Evolutionary conservation across 2,888 invertebrate genomes (phyloP), one percentile per base, ranked within the genome.

Genomic region (Tiliacea citrago): DNA sequence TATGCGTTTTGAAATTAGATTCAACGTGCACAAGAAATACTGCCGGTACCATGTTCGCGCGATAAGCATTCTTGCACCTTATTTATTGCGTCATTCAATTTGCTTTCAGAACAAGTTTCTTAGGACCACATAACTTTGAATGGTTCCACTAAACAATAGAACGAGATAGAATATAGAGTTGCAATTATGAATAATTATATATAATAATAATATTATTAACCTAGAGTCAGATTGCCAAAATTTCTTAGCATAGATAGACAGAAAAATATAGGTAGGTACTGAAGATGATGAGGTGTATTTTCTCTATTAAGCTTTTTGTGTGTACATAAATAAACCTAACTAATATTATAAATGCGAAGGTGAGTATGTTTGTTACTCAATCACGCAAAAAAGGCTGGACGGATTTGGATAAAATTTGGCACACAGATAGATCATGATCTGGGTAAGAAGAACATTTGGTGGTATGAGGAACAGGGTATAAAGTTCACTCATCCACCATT

Each of bases 51-150:
- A 39, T 13, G 35, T 60, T n/a, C 12, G 13, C 13, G 21, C 12
- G 18, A n/a, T 53, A 51, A n/a, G 29, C 29, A 45, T 16, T n/a
- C 24, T 39, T 61, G 39, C 29, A 21, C 12, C 21, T 21, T 66
- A 65, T 68, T 42, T 47, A 29, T 58, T 58, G 57, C 63, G 9
- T 62, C 49, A 35, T 35, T 35, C 35, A 66, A 24, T 65, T 65
- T 4, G 29, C 49, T 75, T 75, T 21, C 21, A 35, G 57, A 65
- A 49, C 53, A 53, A 42, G 57, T 42, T 67, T 47, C 29, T 9
- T 47, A 47, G 8, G 24, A 45, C 29, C 5, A 49, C 18, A 21
- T 39, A 24, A 24, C 6, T 71, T 29, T n/a, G 69, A 51, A 21
- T 24, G 12, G 39, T 21, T 21, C 29, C 5, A 51, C 21, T 29